Conservation (phyloP, 1,140 invertebrate species). For the Macrocentrus cingulum region DNA sequence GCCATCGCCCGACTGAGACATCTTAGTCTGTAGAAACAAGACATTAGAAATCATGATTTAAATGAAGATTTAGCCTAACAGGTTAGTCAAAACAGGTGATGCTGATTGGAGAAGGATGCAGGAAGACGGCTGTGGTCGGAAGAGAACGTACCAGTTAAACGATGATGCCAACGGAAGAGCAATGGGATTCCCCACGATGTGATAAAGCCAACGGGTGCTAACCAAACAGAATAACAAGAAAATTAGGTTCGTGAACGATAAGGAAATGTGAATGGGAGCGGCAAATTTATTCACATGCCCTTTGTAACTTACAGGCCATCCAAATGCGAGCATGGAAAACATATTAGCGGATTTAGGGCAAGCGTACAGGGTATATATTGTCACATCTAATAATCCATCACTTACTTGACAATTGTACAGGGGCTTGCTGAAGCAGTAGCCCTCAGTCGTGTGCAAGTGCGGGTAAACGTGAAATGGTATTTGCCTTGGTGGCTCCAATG, state of each 20-base stretch:
- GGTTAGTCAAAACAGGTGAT: no score
- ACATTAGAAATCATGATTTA: no score
- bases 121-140: not conserved
- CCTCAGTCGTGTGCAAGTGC: conserved; percentile 48
- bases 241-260: no score
- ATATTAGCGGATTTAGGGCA: no score
- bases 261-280: no score
- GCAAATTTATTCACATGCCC: no score
- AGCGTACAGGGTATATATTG: no score
- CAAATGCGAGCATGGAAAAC: not conserved
- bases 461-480: conserved; percentile 44
- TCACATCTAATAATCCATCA: no score
- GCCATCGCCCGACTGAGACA: conserved; percentile 72
- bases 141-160: conserved; percentile 42
- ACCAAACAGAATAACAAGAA: conserved; percentile 45
- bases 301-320: conserved; percentile 6
- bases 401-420: conserved; percentile 53
- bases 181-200: conserved; percentile 48
- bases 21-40: conserved; percentile 53
- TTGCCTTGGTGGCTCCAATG: conserved; percentile 32
- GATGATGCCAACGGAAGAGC: conserved; percentile 50
- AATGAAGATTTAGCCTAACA: no score
- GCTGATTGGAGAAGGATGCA: not conserved
- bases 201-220: conserved; percentile 54
- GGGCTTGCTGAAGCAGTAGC: conserved; percentile 52